A percentile compares a stretch with the other conserved stretches of the same genome.
Conservation (phyloP, 2,113 vertebrate species). For the Chiloscyllium plagiosum region DNA sequence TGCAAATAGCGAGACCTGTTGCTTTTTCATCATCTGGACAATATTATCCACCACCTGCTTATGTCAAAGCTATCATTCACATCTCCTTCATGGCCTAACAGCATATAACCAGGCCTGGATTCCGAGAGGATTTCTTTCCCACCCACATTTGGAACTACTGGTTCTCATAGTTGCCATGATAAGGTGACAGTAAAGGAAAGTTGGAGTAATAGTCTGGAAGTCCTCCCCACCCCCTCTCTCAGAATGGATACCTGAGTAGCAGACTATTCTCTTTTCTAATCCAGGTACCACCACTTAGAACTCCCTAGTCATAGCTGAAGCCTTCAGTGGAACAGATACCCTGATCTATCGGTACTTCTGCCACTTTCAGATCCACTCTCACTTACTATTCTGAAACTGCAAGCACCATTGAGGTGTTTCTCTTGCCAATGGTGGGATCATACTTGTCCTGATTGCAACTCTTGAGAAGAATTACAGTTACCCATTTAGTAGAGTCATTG, state of each 20-base stretch:
- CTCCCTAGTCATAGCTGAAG: background rate
- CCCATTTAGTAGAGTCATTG: no score
- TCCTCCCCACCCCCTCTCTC: background rate
- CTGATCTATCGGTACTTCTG: background rate
- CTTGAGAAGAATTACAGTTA: no score
- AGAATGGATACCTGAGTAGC: background rate
- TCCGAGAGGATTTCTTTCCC: background rate
- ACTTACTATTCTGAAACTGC: background rate
- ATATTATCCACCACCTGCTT: background rate
- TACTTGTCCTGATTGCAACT: background rate
- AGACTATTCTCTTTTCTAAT: background rate
- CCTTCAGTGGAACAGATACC: background rate
- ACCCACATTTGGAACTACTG: background rate
- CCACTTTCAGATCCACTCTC: background rate
- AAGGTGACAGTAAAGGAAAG: background rate
- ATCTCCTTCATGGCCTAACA: background rate
- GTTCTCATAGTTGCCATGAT: background rate
- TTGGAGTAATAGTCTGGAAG: background rate
- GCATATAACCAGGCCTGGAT: background rate
- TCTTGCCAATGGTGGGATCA: background rate
- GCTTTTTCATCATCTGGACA: background rate
- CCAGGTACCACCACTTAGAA: background rate
- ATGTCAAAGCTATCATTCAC: background rate
- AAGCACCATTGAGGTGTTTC: background rate
- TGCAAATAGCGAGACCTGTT: background rate